Evolutionary conservation across 2,888 invertebrate genomes (phyloP).

Genomic region (Dolomedes plantarius): DNA sequence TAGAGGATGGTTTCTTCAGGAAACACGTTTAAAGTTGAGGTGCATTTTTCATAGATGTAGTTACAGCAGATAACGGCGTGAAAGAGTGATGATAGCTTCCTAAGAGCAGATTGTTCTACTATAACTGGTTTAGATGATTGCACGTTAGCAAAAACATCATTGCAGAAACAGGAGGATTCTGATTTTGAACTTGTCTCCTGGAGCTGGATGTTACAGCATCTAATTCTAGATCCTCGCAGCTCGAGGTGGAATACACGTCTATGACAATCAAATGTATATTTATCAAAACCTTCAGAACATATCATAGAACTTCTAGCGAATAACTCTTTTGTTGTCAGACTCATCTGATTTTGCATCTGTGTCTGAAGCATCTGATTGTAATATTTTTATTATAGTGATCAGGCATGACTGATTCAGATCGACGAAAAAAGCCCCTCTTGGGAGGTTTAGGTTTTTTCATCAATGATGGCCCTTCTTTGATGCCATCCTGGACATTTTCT

Average conservation of each 20-base stretch:
- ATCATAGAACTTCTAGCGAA: slow-evolving; percentile 70
- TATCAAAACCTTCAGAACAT: slow-evolving; percentile 72
- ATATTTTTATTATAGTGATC: slow-evolving; percentile 13
- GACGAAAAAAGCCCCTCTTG: slow-evolving; percentile 34
- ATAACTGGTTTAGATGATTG: background rate
- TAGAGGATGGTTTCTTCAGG: background rate
- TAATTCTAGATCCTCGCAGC: background rate
- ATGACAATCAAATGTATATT: slow-evolving; percentile 73
- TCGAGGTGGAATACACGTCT: slow-evolving; percentile 43
- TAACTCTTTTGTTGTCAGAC: slow-evolving; percentile 39
- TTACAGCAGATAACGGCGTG: background rate
- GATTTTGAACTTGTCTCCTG: background rate
- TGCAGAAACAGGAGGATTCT: background rate
- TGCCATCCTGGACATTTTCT: slow-evolving; percentile 49
- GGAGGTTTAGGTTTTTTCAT: slow-evolving; percentile 43
- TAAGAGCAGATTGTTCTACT: background rate
- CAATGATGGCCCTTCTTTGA: slow-evolving; percentile 32
- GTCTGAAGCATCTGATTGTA: slow-evolving; percentile 1
- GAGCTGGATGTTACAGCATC: background rate
- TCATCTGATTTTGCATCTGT: slow-evolving; percentile 12
- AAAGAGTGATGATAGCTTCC: background rate
- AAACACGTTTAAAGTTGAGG: background rate
- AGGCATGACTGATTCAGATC: slow-evolving; percentile 57
- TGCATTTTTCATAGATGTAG: background rate
- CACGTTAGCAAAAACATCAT: background rate